These are phyloP conservation scores for Otolemur garnettii DNA, from an alignment of 2,113 vertebrate genomes.

Conservation along the genomic window DNA sequence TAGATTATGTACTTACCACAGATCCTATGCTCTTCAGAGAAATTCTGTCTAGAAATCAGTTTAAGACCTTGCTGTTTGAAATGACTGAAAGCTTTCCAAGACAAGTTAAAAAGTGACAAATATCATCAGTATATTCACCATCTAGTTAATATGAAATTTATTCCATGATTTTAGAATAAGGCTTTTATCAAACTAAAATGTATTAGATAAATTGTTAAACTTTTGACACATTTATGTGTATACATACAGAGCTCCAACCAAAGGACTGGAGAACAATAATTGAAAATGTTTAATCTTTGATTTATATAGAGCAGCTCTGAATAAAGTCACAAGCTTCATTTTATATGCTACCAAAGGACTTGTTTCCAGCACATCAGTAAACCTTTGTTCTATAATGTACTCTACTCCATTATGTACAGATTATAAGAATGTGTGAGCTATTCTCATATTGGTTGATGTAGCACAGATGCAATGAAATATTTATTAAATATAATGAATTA, in stretches of 20 bases:
- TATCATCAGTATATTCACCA: background rate
- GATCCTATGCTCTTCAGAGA: constrained; percentile 26
- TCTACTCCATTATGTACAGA: background rate
- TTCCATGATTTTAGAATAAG: constrained; percentile 47
- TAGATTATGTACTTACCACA: constrained; percentile 57
- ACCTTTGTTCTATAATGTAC: constrained; percentile 21
- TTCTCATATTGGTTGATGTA: background rate
- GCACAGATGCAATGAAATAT: background rate
- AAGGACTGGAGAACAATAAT: background rate
- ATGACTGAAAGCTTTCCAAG: constrained; percentile 53
- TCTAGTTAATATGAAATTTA: constrained; percentile 62
- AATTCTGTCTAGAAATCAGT: constrained; percentile 46
- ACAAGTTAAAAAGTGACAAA: constrained; percentile 27
- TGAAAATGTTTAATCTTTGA: background rate
- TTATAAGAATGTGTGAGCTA: background rate
- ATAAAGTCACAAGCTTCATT: constrained; percentile 56
- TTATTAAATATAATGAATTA: background rate
- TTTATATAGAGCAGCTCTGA: background rate
- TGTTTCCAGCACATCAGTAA: background rate
- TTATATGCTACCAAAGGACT: constrained; percentile 4
- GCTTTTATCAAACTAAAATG: constrained; percentile 32
- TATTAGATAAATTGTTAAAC: constrained; percentile 47
- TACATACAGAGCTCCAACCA: background rate
- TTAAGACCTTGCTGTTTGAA: constrained; percentile 10
- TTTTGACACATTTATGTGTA: constrained; percentile 35